A percentile compares a stretch with the other conserved stretches of the same genome.
Evolutionary conservation across 2,888 invertebrate species (phyloP).

Genomic region (Cacoxenus indagator): DNA sequence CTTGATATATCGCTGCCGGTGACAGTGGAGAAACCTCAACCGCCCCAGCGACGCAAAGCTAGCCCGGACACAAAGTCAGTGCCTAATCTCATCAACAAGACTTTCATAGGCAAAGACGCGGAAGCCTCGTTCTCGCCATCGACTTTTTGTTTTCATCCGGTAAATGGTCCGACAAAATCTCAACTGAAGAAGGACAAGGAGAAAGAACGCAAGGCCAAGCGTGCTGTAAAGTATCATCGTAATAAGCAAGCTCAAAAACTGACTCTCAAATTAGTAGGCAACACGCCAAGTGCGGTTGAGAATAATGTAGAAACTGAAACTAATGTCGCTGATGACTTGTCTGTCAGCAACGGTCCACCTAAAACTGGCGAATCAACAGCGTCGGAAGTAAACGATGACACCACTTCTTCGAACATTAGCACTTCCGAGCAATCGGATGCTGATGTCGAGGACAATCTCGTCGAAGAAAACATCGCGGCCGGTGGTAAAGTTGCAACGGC

Average conservation of each 20-base stretch:
- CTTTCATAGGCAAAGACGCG: conserved; percentile 29
- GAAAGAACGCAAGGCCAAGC: conserved; percentile 71
- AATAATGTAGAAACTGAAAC: background rate
- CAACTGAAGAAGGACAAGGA: conserved; percentile 75
- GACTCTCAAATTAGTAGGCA: conserved; percentile 38
- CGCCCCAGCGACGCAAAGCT: conserved; percentile 75
- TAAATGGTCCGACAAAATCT: conserved; percentile 72
- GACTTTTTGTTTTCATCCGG: conserved; percentile 53
- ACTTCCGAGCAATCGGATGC: conserved; percentile 83
- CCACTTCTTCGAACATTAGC: conserved; percentile 39
- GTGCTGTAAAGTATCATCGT: conserved; percentile 62
- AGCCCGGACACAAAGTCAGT: conserved; percentile 59
- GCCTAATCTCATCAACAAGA: conserved; percentile 11
- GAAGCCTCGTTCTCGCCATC: conserved; percentile 25
- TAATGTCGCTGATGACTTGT: conserved; percentile 19
- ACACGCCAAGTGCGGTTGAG: conserved; percentile 19
- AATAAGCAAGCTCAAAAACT: conserved; percentile 49
- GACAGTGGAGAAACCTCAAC: conserved; percentile 80
- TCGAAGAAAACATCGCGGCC: conserved; percentile 71
- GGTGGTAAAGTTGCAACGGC: conserved; percentile 28
- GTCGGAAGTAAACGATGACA: conserved; percentile 36
- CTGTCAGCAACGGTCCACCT: too few relatives aligned
- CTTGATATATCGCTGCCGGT: conserved; percentile 95
- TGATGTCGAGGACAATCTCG: conserved; percentile 84
- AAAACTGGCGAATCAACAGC: conserved; percentile 22